phyloP scores from a whole-genome alignment of 2,888 invertebrate genomes.

The Ichneumon xanthorius region DNA sequence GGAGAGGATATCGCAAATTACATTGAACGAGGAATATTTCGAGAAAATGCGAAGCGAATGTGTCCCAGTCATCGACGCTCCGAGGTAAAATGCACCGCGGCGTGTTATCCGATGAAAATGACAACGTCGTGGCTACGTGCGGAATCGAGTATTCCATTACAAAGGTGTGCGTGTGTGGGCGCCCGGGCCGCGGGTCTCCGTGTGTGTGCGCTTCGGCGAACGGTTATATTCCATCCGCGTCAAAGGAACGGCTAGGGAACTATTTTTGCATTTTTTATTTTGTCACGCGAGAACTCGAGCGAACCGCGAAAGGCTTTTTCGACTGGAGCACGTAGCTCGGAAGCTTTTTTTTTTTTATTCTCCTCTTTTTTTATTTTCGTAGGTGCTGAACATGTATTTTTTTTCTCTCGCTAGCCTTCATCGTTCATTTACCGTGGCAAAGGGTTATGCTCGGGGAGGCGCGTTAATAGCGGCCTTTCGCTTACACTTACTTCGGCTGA shows the following conservation, averaged over 20 bases:
- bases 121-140: constrained; percentile 40
- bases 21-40: constrained; percentile 18
- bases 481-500: constrained; percentile 67
- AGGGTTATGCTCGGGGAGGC: constrained; percentile 59
- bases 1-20: constrained; percentile 18
- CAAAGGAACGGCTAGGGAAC: constrained; percentile 54
- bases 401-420: constrained; percentile 57
- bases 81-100: background rate
- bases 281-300: constrained; percentile 66
- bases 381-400: constrained; percentile 55
- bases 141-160: constrained; percentile 56
- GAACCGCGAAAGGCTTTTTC: constrained; percentile 49
- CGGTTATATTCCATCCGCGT: constrained; percentile 38
- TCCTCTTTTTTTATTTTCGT: constrained; percentile 55
- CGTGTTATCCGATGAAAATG: background rate
- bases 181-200: too few species aligned
- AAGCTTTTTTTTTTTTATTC: constrained; percentile 49
- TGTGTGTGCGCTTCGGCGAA: background rate
- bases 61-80: background rate
- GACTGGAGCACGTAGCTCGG: constrained; percentile 53
- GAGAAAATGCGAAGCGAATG: background rate
- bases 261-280: constrained; percentile 51
- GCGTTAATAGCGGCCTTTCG: constrained; percentile 67
- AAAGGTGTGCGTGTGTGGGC: constrained; percentile 20
- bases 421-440: constrained; percentile 65